Percentiles rank a stretch among this genome's conserved stretches.
Conservation (phyloP, 2,888 invertebrate genomes). For the Gastracanthus pulcherrimus region DNA sequence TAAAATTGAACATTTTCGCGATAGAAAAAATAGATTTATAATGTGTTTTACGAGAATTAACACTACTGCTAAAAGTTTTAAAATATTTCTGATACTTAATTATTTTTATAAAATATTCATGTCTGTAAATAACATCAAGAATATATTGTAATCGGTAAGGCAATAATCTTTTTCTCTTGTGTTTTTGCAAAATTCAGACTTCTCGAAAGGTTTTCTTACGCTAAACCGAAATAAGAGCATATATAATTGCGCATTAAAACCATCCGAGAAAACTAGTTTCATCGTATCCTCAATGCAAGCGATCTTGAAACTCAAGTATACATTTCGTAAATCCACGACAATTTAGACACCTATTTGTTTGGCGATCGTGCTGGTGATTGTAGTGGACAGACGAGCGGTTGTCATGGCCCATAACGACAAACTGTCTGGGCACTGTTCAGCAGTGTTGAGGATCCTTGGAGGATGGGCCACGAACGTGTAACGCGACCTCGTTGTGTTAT, state of each 20-base stretch:
- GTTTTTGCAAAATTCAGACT: no score
- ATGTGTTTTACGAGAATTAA: not conserved
- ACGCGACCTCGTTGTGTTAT: not conserved
- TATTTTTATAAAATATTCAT: no score
- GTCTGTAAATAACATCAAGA: no score
- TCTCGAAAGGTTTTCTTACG: no score
- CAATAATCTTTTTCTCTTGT: no score
- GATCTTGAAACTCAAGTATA: not conserved
- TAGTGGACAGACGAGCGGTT: not conserved
- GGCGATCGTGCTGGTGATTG: no score
- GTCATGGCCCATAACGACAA: not conserved
- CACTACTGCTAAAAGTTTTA: not conserved
- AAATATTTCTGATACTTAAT: no score
- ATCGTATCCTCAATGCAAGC: not conserved
- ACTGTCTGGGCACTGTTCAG: no score
- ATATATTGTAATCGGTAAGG: no score
- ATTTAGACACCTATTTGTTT: no score
- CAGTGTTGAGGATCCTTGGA: not conserved
- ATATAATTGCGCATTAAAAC: not conserved
- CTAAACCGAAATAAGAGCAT: not conserved
- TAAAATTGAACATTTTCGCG: not conserved
- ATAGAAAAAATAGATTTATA: not conserved
- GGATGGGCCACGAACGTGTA: not conserved
- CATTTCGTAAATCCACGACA: not conserved
- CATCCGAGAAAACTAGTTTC: no score